These are phyloP conservation scores for Spermophilus dauricus DNA, from an alignment of 2,113 vertebrate species.

Conservation along the genomic window DNA sequence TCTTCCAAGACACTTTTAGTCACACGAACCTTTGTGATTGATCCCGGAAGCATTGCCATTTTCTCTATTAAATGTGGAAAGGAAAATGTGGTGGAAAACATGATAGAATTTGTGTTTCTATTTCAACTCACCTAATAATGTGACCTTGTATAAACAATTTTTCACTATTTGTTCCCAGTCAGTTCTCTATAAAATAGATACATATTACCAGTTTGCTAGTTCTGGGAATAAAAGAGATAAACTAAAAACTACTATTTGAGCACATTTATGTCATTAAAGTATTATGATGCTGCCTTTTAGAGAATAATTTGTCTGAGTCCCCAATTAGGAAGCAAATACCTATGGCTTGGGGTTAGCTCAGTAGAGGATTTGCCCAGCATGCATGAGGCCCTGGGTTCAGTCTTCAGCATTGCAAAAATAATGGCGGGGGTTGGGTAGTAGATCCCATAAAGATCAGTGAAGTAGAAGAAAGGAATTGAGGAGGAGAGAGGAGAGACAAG, in stretches of 20 bases:
- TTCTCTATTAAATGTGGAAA: conserved; percentile 73
- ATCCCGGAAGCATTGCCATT: conserved; percentile 75
- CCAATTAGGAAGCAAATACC: not conserved
- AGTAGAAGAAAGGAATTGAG: too few relatives aligned
- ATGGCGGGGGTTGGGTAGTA: too few relatives aligned
- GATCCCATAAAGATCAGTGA: too few relatives aligned
- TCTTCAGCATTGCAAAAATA: too few relatives aligned
- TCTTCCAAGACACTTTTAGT: conserved; percentile 64
- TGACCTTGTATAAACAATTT: conserved; percentile 40
- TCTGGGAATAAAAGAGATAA: conserved; percentile 37
- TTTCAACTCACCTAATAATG: conserved; percentile 34
- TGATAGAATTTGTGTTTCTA: conserved; percentile 13
- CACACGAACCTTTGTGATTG: not conserved
- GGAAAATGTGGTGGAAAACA: conserved; percentile 44
- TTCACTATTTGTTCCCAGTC: conserved; percentile 33
- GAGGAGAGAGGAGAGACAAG: too few relatives aligned
- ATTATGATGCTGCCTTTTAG: not conserved
- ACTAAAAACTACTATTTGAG: not conserved
- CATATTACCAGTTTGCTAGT: not conserved
- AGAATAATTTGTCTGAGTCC: not conserved
- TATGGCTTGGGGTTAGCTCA: not conserved
- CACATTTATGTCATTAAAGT: not conserved
- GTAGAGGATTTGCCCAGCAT: not conserved
- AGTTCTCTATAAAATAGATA: conserved; percentile 1
- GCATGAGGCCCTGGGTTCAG: not conserved